Evolutionary conservation across 2,797 vertebrate species (phyloP).

Genomic region (Rhinoraja longicauda): DNA sequence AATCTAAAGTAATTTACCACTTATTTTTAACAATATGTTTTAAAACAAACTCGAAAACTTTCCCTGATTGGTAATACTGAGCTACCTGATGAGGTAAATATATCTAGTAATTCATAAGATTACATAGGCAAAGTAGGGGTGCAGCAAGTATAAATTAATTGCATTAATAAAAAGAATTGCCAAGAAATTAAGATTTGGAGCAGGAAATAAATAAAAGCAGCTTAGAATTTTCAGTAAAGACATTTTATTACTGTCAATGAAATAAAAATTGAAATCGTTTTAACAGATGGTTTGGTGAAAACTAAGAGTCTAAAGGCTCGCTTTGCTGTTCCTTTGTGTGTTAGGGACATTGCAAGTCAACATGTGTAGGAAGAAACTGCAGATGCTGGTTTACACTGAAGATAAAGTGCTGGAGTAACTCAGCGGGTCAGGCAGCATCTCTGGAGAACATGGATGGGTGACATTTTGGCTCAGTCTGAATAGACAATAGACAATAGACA

Average conservation of each 20-base stretch:
- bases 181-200: neutral
- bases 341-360: neutral
- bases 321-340: neutral
- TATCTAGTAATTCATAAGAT: neutral
- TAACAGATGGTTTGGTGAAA: neutral
- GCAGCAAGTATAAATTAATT: conserved; percentile 5
- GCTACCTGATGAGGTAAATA: neutral
- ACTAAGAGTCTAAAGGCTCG: neutral
- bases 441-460: too few relatives aligned
- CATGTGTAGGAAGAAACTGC: too few relatives aligned
- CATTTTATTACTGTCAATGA: too few relatives aligned
- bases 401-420: too few relatives aligned
- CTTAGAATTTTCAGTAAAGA: neutral
- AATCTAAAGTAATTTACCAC: neutral
- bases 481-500: too few relatives aligned
- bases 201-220: neutral
- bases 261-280: neutral
- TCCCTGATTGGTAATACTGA: neutral
- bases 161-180: neutral
- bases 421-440: too few relatives aligned
- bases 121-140: neutral
- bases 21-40: neutral
- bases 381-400: too few relatives aligned
- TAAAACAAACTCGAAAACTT: neutral
- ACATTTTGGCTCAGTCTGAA: too few relatives aligned